These are phyloP conservation scores for Drosophila rufa DNA, from an alignment of 1,140 invertebrate genomes.

Conservation along the genomic window DNA sequence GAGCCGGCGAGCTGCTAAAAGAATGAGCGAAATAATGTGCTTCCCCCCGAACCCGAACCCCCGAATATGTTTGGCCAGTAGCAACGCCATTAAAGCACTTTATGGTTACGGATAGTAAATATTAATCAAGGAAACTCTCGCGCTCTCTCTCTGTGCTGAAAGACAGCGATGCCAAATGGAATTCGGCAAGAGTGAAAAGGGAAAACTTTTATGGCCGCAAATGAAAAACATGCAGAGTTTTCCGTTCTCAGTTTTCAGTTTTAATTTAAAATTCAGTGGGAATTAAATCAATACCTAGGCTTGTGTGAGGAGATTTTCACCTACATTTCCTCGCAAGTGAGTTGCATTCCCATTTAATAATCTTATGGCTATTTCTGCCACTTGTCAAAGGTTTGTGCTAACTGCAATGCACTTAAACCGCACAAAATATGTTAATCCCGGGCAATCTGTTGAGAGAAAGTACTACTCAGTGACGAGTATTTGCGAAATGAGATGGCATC, in stretches of 20 bases:
- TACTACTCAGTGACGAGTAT: constrained; percentile 9
- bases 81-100: constrained; percentile 20
- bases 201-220: constrained; percentile 1
- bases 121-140: constrained; percentile 6
- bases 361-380: constrained; percentile 13
- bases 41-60: neutral
- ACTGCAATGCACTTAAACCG: constrained; percentile 17
- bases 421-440: constrained; percentile 25
- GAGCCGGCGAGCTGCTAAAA: constrained; percentile 6
- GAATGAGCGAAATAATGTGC: constrained; percentile 8
- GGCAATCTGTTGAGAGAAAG: constrained; percentile 19
- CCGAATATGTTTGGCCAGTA: constrained; percentile 5
- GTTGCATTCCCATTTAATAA: constrained; percentile 7
- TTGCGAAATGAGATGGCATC: constrained; percentile 15
- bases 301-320: neutral
- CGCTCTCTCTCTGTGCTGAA: neutral
- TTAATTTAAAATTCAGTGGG: constrained; percentile 16
- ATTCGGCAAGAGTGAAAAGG: neutral
- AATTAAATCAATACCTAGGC: constrained; percentile 19
- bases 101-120: constrained; percentile 32
- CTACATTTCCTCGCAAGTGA: neutral
- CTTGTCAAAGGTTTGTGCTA: constrained; percentile 13
- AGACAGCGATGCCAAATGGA: constrained; percentile 9
- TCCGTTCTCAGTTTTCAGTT: neutral
- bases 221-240: neutral